phyloP scores from a whole-genome alignment of 2,888 invertebrate species.

The Drosophila mimetica region DNA sequence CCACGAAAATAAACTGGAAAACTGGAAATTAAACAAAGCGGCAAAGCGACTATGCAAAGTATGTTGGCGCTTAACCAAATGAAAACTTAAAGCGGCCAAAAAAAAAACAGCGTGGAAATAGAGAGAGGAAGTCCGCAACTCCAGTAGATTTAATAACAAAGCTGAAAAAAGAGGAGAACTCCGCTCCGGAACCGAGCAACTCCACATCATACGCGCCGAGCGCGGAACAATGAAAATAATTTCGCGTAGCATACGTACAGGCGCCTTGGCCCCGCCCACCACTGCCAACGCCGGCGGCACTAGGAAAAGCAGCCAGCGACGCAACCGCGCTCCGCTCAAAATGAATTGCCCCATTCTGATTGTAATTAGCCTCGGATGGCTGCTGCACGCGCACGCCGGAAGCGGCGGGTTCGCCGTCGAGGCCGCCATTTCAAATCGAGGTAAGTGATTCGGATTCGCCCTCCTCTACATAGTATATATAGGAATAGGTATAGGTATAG shows the following conservation, averaged over 20 bases:
- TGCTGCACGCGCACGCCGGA: constrained; percentile 81
- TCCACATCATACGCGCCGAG: constrained; percentile 26
- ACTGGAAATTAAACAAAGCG: constrained; percentile 50
- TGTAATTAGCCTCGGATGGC: constrained; percentile 84
- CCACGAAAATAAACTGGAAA: constrained; percentile 46
- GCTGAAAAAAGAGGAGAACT: neutral
- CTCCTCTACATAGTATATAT: neutral
- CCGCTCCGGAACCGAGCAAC: constrained; percentile 16
- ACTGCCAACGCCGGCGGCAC: constrained; percentile 11
- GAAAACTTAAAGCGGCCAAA: constrained; percentile 45
- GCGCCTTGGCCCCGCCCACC: constrained; percentile 35
- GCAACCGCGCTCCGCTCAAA: constrained; percentile 60
- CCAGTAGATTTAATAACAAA: constrained; percentile 42
- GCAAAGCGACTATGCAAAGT: constrained; percentile 51
- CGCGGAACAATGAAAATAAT: constrained; percentile 76
- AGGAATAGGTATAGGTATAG: neutral
- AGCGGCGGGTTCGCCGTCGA: constrained; percentile 64
- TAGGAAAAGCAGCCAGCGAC: constrained; percentile 32
- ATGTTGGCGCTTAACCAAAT: constrained; percentile 46
- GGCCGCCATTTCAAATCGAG: constrained; percentile 84
- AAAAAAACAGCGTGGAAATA: no score
- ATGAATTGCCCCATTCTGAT: constrained; percentile 84
- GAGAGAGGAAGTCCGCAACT: constrained; percentile 21
- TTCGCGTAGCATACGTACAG: constrained; percentile 73
- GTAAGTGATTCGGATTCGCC: constrained; percentile 77